Evolutionary conservation across 2,888 invertebrate species (phyloP).

Genomic region (Tholera decimalis): DNA sequence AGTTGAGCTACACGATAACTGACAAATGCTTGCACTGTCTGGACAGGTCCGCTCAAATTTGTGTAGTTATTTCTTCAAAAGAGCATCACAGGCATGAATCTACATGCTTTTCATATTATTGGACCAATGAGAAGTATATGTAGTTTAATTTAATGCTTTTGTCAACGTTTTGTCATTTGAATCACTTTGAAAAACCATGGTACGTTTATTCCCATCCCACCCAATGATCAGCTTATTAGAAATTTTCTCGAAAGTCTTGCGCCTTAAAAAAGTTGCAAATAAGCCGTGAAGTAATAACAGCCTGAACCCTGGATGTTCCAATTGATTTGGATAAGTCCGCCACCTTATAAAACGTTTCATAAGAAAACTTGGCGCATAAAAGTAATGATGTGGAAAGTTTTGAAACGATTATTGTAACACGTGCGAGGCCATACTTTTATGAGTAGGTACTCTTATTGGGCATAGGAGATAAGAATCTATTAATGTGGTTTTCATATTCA

Average conservation of each 20-base stretch:
- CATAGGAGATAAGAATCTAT: conserved; percentile 25
- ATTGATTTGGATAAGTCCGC: conserved; percentile 53
- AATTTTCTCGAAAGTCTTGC: conserved; percentile 3
- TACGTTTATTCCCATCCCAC: not conserved
- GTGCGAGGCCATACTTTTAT: conserved; percentile 23
- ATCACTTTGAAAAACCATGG: conserved; percentile 7
- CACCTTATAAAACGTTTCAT: conserved; percentile 52
- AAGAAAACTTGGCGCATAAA: conserved; percentile 56
- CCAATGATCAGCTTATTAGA: conserved; percentile 24
- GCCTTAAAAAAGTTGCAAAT: conserved; percentile 35
- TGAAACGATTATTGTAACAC: conserved; percentile 44
- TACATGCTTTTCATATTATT: no score
- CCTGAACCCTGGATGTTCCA: conserved; percentile 35
- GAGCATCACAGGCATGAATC: no score
- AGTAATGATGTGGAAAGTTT: conserved; percentile 60
- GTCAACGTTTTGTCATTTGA: no score
- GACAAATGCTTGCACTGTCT: no score
- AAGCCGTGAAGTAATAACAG: conserved; percentile 46
- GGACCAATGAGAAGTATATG: no score
- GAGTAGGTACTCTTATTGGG: conserved; percentile 11
- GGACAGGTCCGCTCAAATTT: no score
- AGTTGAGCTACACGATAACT: no score
- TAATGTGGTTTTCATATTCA: conserved; percentile 5
- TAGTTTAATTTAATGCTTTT: no score
- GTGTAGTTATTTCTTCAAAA: no score